Conservation (phyloP, 2,797 vertebrate species). For the Picus viridis region DNA sequence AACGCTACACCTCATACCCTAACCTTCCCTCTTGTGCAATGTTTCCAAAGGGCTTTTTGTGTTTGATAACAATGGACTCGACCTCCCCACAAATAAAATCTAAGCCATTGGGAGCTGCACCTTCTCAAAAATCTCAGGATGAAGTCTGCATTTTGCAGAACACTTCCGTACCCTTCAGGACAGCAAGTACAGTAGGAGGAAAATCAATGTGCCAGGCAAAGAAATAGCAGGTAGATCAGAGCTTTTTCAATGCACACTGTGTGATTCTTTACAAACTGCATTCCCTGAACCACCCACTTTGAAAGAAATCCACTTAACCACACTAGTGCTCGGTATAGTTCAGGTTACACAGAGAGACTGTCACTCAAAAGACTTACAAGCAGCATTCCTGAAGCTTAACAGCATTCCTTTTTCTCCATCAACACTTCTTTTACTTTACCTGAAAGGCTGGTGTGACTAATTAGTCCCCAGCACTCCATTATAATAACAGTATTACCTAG, state of each 20-base stretch:
- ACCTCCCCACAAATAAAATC: background rate
- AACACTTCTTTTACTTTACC: background rate
- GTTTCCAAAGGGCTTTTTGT: background rate
- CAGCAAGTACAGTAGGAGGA: background rate
- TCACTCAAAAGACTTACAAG: slow-evolving; percentile 26
- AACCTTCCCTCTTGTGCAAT: background rate
- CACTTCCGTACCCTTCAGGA: background rate
- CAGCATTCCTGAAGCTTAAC: background rate
- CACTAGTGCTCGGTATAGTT: slow-evolving; percentile 11
- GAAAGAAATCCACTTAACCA: slow-evolving; percentile 45
- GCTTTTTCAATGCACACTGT: background rate
- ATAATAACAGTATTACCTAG: slow-evolving; percentile 45
- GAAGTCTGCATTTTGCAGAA: background rate
- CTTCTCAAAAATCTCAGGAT: background rate
- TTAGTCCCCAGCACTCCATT: background rate
- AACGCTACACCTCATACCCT: background rate
- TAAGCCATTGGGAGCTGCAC: background rate
- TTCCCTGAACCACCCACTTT: background rate
- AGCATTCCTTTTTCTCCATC: background rate
- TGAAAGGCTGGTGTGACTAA: slow-evolving; percentile 30
- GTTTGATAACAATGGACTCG: background rate
- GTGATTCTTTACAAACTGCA: slow-evolving; percentile 31
- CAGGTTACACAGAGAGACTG: background rate
- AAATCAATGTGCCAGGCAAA: slow-evolving; percentile 34
- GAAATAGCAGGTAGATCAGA: slow-evolving; percentile 12